Percentiles rank a stretch among this genome's conserved stretches.
Evolutionary conservation across 2,797 vertebrate genomes (phyloP).

Genomic region (Streptopelia turtur): DNA sequence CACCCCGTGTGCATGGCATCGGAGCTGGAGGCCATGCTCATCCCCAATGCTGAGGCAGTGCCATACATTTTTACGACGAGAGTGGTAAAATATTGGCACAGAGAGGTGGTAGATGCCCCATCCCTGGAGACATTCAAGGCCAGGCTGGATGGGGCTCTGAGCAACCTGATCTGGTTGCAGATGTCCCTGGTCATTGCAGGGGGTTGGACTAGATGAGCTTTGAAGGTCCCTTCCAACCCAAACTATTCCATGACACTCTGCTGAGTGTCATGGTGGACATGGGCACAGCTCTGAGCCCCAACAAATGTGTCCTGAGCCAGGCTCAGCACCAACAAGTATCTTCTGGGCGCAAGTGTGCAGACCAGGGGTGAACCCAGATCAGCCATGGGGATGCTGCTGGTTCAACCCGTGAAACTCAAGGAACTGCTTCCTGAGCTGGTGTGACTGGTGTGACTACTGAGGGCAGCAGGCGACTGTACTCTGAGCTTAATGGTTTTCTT

Average conservation of each 20-base stretch:
- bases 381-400: background rate
- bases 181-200: too few relatives aligned
- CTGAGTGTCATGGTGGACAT: accelerated
- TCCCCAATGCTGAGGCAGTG: accelerated
- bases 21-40: background rate
- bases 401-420: accelerated
- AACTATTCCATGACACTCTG: background rate
- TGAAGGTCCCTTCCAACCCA: too few relatives aligned
- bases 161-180: too few relatives aligned
- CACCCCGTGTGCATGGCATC: accelerated
- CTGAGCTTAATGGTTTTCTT: background rate
- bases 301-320: background rate
- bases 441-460: background rate
- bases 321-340: background rate
- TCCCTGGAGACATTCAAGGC: too few relatives aligned
- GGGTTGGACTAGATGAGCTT: too few relatives aligned
- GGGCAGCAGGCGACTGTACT: background rate
- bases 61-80: too few relatives aligned
- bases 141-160: too few relatives aligned
- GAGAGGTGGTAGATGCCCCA: too few relatives aligned
- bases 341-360: too few relatives aligned
- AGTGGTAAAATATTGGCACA: too few relatives aligned
- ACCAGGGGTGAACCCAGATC: background rate
- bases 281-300: background rate
- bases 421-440: background rate